Base-by-base conservation (phyloP, 2,113 vertebrate species). In the Carassius auratus region DNA sequence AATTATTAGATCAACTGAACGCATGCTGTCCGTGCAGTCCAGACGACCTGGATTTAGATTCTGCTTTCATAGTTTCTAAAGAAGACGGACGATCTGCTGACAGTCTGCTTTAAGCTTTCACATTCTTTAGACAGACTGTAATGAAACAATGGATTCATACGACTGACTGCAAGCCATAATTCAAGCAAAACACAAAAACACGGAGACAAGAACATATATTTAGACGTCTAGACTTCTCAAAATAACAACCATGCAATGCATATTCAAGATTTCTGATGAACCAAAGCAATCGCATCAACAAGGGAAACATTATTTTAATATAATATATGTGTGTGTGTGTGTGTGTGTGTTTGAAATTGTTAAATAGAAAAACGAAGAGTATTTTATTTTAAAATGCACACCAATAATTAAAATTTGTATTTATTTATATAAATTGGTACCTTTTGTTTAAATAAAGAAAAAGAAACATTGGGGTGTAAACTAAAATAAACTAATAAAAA, bases 171-270 rank as follows among this genome's bases (percentile, higher is more conserved):
- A 61, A 19, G 55, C 42, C 52, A 8, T 61, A 61, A 59, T 61
- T 78, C 76, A 78, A 38, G 76, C 76, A 59, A 61, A 78, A 80
- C 77, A 5, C 4, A n/a, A 17, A 36, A 19, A 42, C 55, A 38
- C 21, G 0, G 3, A 78, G 3, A 78, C 76, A 0, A 59, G 57
- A n/a, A 62, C 45, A 12, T 1, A 21, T 14, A 26, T 81, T 74
- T 48, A 42, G 19, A 77, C 30, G 8, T 12, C 17, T 3, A 42
- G 38, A 83, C 26, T 48, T 45, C 21, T 23, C 17, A 7, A 73
- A 45, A 69, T 4, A 69, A 38, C 66, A 38, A 4, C 1, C 30
- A 69, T 69, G 66, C 33, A 8, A 33, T 17, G 13, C 30, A 36
- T 69, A 19, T 38, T 69, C 66, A 71, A 21, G 68, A 38, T 71